A percentile compares a stretch with the other conserved stretches of the same genome.
Conservation (phyloP, 2,113 vertebrate genomes). For the Phaetusa simplex region DNA sequence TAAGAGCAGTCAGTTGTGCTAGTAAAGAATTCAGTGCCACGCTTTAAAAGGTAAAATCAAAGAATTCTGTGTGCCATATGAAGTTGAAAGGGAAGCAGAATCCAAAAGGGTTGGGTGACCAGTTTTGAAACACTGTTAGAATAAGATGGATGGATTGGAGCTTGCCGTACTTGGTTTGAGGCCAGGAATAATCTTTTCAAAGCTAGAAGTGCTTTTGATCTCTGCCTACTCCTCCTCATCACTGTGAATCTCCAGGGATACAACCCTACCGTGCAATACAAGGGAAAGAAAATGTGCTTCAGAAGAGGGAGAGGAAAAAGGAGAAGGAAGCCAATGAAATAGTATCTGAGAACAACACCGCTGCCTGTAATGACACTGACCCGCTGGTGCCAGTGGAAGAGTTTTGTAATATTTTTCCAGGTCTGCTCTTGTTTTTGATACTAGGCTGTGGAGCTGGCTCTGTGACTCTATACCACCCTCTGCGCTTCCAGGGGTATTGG, state of each 20-base stretch:
- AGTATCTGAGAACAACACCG: slow-evolving; percentile 65
- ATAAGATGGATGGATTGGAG: slow-evolving; percentile 78
- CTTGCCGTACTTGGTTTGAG: slow-evolving; percentile 73
- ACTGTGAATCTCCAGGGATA: slow-evolving; percentile 76
- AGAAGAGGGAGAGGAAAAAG: slow-evolving; percentile 66
- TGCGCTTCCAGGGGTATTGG: neutral
- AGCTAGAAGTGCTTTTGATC: slow-evolving; percentile 77
- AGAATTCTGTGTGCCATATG: slow-evolving; percentile 78
- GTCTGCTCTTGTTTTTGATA: slow-evolving; percentile 62
- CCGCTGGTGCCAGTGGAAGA: slow-evolving; percentile 62
- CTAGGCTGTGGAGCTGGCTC: neutral
- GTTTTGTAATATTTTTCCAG: slow-evolving; percentile 66
- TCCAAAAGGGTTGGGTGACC: slow-evolving; percentile 72
- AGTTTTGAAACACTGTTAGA: slow-evolving; percentile 76
- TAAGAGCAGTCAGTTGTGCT: slow-evolving; percentile 49
- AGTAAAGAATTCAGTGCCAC: slow-evolving; percentile 72
- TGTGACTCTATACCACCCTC: neutral
- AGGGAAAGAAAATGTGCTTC: slow-evolving; percentile 66
- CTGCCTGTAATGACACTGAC: slow-evolving; percentile 58
- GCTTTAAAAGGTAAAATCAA: slow-evolving; percentile 79
- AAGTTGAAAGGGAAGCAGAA: slow-evolving; percentile 71
- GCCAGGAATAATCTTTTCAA: slow-evolving; percentile 83
- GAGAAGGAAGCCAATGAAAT: slow-evolving; percentile 67
- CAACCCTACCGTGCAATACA: slow-evolving; percentile 57
- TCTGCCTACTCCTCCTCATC: slow-evolving; percentile 74